Percentiles rank a stretch among this genome's conserved stretches.
Conservation (phyloP, 2,797 vertebrate genomes). For the Spondyliosoma cantharus region DNA sequence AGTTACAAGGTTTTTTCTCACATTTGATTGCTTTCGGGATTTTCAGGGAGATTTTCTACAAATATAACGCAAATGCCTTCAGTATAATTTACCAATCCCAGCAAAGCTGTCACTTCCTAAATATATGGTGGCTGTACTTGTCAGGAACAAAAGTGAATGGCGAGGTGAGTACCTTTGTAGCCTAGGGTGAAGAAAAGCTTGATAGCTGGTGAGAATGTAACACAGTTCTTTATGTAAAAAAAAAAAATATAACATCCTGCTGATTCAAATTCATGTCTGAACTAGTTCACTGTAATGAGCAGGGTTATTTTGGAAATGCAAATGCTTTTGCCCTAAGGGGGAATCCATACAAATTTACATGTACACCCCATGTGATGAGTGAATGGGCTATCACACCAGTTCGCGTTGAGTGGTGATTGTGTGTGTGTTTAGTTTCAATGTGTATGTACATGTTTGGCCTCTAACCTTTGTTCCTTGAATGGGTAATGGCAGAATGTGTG, state of each 20-base stretch:
- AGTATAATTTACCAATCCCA: no score
- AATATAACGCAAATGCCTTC: no score
- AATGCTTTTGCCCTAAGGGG: not conserved
- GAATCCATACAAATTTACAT: constrained; percentile 5
- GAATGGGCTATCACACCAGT: constrained; percentile 1
- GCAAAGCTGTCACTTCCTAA: constrained; percentile 7
- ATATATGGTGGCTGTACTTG: constrained; percentile 9
- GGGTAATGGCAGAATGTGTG: constrained; percentile 20
- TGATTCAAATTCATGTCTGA: constrained; percentile 20
- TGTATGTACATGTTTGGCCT: constrained; percentile 15
- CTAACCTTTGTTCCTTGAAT: constrained; percentile 35
- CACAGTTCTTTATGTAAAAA: not conserved
- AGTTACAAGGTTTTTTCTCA: no score
- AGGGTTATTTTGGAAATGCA: constrained; percentile 10
- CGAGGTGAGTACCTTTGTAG: constrained; percentile 29
- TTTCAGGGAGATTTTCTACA: no score
- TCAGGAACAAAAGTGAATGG: constrained; percentile 14
- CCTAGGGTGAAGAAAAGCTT: constrained; percentile 11
- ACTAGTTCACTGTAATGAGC: not conserved
- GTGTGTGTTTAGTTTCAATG: not conserved
- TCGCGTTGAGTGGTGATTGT: constrained; percentile 19
- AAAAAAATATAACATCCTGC: constrained; percentile 5
- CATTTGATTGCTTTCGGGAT: no score
- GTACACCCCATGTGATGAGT: not conserved
- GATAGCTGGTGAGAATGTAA: constrained; percentile 8